A percentile compares a stretch with the other conserved stretches of the same genome.
Evolutionary conservation across 2,797 vertebrate species (phyloP).

Genomic region (Danio kyathit): DNA sequence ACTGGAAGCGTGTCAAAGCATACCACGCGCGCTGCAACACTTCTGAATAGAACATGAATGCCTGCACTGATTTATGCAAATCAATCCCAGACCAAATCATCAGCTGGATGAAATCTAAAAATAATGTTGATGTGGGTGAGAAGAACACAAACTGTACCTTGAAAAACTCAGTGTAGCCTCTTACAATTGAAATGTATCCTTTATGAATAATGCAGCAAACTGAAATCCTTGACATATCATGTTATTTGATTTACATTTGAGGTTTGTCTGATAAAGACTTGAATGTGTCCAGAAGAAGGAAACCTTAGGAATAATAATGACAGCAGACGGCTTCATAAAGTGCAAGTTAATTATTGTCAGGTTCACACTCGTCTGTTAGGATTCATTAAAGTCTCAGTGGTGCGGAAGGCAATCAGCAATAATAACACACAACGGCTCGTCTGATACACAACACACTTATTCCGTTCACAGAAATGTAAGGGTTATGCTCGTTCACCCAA

Average conservation of each 20-base stretch:
- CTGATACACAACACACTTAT: constrained; percentile 1
- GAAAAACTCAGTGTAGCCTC: neutral
- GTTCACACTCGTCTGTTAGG: constrained; percentile 39
- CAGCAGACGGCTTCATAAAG: constrained; percentile 2
- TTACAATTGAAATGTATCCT: neutral
- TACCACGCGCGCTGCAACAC: neutral
- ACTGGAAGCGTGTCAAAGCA: constrained; percentile 25
- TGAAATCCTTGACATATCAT: neutral
- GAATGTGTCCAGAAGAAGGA: neutral
- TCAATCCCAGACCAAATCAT: constrained; percentile 32
- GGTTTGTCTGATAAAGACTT: neutral
- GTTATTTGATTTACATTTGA: neutral
- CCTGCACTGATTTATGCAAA: constrained; percentile 36
- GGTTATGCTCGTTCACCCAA: too few species aligned
- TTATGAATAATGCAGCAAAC: neutral
- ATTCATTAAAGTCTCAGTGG: constrained; percentile 52
- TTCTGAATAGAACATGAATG: constrained; percentile 14
- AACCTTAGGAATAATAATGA: neutral
- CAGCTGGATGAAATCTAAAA: constrained; percentile 5
- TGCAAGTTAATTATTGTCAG: constrained; percentile 41
- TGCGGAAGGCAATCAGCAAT: constrained; percentile 35
- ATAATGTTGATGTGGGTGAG: constrained; percentile 18
- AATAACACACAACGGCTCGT: constrained; percentile 22
- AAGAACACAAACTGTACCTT: constrained; percentile 26
- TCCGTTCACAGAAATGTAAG: constrained; percentile 21